Evolutionary conservation across 2,888 invertebrate species (phyloP).

Genomic region (Eulithis testata): DNA sequence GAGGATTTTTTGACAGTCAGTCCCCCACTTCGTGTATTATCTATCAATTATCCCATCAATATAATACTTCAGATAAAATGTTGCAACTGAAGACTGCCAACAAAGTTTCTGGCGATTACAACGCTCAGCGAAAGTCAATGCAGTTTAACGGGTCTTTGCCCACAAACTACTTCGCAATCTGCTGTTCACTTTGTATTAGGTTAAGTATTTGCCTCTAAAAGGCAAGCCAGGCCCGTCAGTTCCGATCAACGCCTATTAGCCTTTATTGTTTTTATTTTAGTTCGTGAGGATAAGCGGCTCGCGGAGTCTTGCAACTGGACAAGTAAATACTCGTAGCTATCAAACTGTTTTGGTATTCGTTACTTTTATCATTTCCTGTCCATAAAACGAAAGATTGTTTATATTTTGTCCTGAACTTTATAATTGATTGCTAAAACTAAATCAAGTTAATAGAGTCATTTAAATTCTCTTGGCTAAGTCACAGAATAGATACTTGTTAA

Average conservation of each 20-base stretch:
- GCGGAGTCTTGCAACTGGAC: background rate
- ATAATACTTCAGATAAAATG: background rate
- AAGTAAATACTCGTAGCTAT: background rate
- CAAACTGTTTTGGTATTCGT: background rate
- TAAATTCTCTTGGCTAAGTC: no score
- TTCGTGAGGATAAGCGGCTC: conserved; percentile 27
- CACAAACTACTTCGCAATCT: conserved; percentile 24
- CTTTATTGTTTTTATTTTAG: conserved; percentile 60
- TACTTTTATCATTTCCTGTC: no score
- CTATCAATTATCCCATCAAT: background rate
- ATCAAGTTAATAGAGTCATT: no score
- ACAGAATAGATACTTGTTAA: conserved; percentile 21
- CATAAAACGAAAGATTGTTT: background rate
- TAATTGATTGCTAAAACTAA: no score
- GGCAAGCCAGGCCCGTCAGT: conserved; percentile 51
- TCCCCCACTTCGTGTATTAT: no score
- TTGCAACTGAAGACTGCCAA: conserved; percentile 1
- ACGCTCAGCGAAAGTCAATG: conserved; percentile 7
- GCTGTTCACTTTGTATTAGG: conserved; percentile 17
- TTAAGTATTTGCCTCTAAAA: conserved; percentile 24
- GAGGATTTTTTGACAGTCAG: no score
- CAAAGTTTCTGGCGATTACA: conserved; percentile 3
- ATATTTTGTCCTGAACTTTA: background rate
- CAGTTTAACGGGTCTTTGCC: conserved; percentile 13
- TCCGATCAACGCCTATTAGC: conserved; percentile 56